These are phyloP conservation scores for Pipistrellus pipistrellus DNA, from an alignment of 2,797 vertebrate genomes.

Conservation along the genomic window DNA sequence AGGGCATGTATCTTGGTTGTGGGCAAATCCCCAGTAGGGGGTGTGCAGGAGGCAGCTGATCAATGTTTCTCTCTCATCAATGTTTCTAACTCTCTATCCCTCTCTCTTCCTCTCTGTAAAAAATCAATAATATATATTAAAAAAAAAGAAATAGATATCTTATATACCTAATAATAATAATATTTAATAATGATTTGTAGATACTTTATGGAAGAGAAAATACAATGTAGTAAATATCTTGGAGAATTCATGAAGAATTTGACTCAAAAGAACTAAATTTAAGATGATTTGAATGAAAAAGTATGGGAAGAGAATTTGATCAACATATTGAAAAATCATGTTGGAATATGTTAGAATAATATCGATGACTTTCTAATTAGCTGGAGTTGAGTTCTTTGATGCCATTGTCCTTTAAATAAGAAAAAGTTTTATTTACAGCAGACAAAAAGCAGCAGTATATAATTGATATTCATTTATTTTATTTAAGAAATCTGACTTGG, in stretches of 20 bases:
- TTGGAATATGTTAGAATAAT: conserved; percentile 20
- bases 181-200: conserved; percentile 19
- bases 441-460: conserved; percentile 80
- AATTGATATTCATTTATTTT: conserved; percentile 87
- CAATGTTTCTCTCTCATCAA: too few relatives aligned
- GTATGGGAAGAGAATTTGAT: conserved; percentile 21
- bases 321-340: conserved; percentile 34
- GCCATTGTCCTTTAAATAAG: conserved; percentile 78
- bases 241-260: conserved; percentile 47
- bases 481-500: conserved; percentile 88
- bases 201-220: conserved; percentile 27
- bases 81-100: too few relatives aligned
- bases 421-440: conserved; percentile 85
- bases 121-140: too few relatives aligned
- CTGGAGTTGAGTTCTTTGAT: conserved; percentile 60
- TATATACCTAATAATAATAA: background rate
- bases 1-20: too few relatives aligned
- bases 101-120: too few relatives aligned
- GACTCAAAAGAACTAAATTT: conserved; percentile 49
- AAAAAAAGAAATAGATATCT: too few relatives aligned
- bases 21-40: too few relatives aligned
- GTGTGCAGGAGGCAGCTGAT: too few relatives aligned
- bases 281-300: conserved; percentile 61
- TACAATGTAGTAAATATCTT: background rate
- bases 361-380: conserved; percentile 8